These are phyloP conservation scores for Holocentrus rufus DNA, from an alignment of 2,797 vertebrate genomes.

Conservation along the genomic window DNA sequence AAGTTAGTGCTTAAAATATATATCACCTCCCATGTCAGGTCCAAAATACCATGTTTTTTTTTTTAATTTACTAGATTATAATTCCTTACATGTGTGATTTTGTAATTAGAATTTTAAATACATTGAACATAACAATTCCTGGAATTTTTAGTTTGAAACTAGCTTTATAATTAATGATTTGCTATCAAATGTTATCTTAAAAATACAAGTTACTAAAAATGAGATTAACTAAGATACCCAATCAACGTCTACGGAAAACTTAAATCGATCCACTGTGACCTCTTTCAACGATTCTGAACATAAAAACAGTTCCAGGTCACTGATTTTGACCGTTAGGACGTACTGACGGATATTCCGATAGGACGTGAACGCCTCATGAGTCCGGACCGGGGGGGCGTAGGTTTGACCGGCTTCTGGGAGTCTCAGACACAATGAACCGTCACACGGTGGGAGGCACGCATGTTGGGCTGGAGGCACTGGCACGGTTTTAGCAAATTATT, in stretches of 20 bases:
- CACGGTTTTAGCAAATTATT: constrained; percentile 63
- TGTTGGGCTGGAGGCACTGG: constrained; percentile 59
- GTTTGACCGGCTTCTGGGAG: constrained; percentile 81
- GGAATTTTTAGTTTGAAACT: too few relatives aligned
- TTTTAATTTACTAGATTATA: too few relatives aligned
- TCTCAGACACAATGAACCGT: constrained; percentile 86
- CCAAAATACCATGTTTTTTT: background rate
- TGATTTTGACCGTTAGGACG: background rate
- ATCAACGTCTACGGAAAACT: too few relatives aligned
- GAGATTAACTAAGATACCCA: too few relatives aligned
- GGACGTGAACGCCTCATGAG: constrained; percentile 48
- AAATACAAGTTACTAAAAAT: too few relatives aligned
- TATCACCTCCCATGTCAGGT: background rate
- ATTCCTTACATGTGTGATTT: too few relatives aligned
- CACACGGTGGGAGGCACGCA: constrained; percentile 72
- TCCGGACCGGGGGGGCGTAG: constrained; percentile 81
- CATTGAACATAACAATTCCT: too few relatives aligned
- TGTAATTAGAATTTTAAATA: too few relatives aligned
- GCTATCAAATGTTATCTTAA: fast-evolving
- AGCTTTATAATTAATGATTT: background rate
- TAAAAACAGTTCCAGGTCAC: fast-evolving
- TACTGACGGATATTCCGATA: background rate
- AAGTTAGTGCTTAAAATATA: too few relatives aligned
- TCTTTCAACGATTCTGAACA: background rate
- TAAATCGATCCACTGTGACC: too few relatives aligned